Percentiles rank a stretch among this genome's conserved stretches.
These are phyloP conservation scores for Pachycephus smyrnensis DNA, from an alignment of 2,888 invertebrate genomes.

Conservation along the genomic window DNA sequence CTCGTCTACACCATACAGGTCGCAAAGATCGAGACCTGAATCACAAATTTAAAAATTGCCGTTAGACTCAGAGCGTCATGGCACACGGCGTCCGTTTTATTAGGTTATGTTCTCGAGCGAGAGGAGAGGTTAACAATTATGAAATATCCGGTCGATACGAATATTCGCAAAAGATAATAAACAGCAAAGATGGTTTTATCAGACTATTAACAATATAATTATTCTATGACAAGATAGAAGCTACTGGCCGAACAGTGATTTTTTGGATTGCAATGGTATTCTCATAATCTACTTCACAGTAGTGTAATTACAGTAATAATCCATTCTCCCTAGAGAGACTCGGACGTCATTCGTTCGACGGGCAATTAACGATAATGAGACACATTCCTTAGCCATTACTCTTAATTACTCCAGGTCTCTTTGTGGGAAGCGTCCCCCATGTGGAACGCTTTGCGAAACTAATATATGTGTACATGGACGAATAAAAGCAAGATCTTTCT, in stretches of 20 bases:
- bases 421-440: background rate
- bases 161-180: background rate
- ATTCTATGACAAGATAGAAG: constrained; percentile 1
- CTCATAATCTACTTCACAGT: background rate
- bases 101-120: background rate
- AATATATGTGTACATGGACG: no score
- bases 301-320: background rate
- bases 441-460: background rate
- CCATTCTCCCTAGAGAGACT: background rate
- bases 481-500: background rate
- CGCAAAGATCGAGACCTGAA: constrained; percentile 56
- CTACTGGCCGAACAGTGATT: background rate
- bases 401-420: constrained; percentile 13
- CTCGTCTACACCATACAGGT: constrained; percentile 43
- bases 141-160: background rate
- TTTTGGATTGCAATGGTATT: background rate
- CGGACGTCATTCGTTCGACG: constrained; percentile 15
- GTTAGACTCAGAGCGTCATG: background rate
- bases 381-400: constrained; percentile 17
- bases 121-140: background rate
- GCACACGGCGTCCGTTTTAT: background rate
- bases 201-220: background rate
- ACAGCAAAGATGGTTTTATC: background rate
- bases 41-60: background rate
- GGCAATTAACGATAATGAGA: constrained; percentile 27